Conservation (phyloP, 1,140 invertebrate species). For the Eupristina koningsbergeri region DNA sequence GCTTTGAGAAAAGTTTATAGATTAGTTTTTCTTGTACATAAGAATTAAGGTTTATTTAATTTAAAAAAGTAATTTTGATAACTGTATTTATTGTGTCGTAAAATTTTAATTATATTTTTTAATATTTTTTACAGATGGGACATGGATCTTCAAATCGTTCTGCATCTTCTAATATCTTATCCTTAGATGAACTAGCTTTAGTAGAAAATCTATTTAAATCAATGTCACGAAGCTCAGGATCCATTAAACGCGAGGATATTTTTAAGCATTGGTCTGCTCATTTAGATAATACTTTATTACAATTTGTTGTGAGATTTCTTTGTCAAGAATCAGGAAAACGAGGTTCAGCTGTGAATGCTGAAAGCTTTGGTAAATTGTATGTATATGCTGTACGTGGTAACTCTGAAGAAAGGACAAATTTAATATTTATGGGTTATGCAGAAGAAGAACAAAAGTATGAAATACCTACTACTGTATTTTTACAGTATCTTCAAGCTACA, state of each 20-base stretch:
- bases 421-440: slow-evolving; percentile 65
- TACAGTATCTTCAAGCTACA: slow-evolving; percentile 69
- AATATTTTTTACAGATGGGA: slow-evolving; percentile 66
- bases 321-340: slow-evolving; percentile 70
- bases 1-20: slow-evolving; percentile 34
- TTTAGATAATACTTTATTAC: slow-evolving; percentile 66
- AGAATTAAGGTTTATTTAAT: slow-evolving; percentile 35
- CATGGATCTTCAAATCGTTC: slow-evolving; percentile 70
- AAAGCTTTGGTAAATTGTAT: slow-evolving; percentile 69
- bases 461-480: slow-evolving; percentile 63
- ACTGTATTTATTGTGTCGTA: neutral
- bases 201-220: slow-evolving; percentile 72
- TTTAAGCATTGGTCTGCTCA: slow-evolving; percentile 72
- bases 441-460: slow-evolving; percentile 68
- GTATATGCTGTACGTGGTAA: slow-evolving; percentile 68
- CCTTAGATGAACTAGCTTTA: slow-evolving; percentile 66
- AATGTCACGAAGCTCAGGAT: slow-evolving; percentile 71
- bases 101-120: neutral
- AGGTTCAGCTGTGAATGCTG: slow-evolving; percentile 67
- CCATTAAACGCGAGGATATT: slow-evolving; percentile 71
- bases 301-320: slow-evolving; percentile 69
- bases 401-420: slow-evolving; percentile 65
- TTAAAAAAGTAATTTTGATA: neutral
- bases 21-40: too few species aligned
- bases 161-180: slow-evolving; percentile 68